Conservation (phyloP, 1,140 invertebrate genomes). For the Apis cerana region DNA sequence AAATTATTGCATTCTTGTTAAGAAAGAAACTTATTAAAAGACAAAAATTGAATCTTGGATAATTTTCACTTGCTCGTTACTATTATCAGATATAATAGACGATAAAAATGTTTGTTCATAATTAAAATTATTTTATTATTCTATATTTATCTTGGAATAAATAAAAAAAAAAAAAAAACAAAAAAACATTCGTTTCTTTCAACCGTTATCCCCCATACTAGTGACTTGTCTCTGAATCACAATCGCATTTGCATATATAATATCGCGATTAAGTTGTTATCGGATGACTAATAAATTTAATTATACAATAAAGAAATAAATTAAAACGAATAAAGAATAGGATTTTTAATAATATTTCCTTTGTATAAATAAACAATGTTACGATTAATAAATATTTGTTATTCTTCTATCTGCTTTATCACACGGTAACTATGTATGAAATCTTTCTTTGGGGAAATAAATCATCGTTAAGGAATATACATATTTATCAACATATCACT, state of each 20-base stretch:
- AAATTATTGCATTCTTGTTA: neutral
- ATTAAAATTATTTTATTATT: neutral
- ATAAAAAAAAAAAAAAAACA: neutral
- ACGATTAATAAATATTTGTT: conserved; percentile 35
- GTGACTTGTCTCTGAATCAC: conserved; percentile 4
- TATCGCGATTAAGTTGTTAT: conserved; percentile 13
- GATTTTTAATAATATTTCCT: conserved; percentile 29
- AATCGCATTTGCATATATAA: neutral
- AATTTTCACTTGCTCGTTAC: neutral
- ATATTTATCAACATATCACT: neutral
- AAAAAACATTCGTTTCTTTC: neutral
- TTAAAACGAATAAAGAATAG: conserved; percentile 21
- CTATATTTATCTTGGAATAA: neutral
- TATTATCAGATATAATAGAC: neutral
- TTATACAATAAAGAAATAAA: conserved; percentile 37
- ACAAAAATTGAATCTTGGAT: neutral
- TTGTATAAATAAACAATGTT: conserved; percentile 40
- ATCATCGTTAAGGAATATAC: neutral
- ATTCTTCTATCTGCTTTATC: conserved; percentile 29
- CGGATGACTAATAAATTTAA: neutral
- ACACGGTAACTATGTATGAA: conserved; percentile 43
- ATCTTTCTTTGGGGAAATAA: conserved; percentile 46
- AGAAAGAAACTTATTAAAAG: neutral
- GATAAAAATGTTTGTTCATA: neutral
- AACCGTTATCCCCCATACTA: neutral